Evolutionary conservation across 2,888 invertebrate species (phyloP).

Genomic region (Acheta domesticus): DNA sequence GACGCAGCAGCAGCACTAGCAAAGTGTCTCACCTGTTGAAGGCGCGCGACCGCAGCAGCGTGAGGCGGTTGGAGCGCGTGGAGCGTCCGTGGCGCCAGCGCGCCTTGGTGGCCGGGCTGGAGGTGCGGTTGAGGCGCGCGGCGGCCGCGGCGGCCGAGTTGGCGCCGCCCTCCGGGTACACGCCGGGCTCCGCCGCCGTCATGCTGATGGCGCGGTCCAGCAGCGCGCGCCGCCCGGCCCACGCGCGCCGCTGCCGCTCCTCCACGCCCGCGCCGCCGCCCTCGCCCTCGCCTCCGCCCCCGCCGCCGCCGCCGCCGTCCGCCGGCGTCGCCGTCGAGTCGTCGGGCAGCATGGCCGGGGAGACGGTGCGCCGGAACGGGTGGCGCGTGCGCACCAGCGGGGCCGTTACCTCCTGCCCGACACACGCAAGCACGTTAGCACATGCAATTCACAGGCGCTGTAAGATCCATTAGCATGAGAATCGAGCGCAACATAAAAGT

Average conservation of each 20-base stretch:
- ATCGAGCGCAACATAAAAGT: no score
- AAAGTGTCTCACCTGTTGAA: no score
- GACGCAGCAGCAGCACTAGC: no score
- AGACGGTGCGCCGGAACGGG: no score
- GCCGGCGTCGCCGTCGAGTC: neutral
- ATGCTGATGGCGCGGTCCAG: constrained; percentile 50
- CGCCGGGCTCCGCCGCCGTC: constrained; percentile 44
- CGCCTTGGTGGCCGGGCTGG: constrained; percentile 30
- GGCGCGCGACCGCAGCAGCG: neutral
- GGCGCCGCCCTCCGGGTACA: constrained; percentile 38
- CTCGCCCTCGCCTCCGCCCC: neutral
- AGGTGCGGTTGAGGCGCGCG: constrained; percentile 27
- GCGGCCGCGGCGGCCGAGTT: constrained; percentile 23
- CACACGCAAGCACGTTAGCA: neutral
- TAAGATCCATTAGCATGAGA: no score
- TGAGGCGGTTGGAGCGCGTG: constrained; percentile 10
- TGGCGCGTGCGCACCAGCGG: neutral
- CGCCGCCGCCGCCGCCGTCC: neutral
- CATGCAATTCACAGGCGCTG: no score
- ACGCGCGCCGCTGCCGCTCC: neutral
- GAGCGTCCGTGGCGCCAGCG: constrained; percentile 26
- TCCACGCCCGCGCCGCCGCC: neutral
- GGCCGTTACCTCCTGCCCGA: neutral
- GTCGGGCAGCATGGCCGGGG: neutral
- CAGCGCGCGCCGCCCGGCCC: constrained; percentile 42